Base-by-base conservation (phyloP, 2,888 invertebrate species). In the Lithophane ornitopus region DNA sequence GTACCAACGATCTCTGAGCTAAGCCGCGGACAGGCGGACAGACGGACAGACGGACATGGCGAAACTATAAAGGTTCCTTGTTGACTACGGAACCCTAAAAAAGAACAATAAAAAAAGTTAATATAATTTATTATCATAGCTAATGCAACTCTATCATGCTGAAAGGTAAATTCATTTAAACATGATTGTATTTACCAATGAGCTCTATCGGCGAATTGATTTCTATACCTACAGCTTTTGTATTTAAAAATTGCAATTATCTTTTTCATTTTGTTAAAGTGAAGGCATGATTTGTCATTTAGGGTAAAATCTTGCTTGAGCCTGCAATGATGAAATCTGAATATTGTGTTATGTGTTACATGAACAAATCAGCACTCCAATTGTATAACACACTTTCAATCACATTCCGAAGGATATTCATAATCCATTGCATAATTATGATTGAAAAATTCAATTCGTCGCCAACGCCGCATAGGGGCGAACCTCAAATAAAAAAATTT, bases 131-230 rank as follows among this genome's bases (percentile, higher is more conserved):
- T 41, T 52, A 61, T 26, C 7, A 62, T 28, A 66, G 16, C 26
- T 26, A 67, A 70, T 66, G 49, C 26, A 66, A 26, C 26, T 46
- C 19, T 46, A 54, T 46, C 26, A 22, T 16, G 12, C 3, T 69
- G 12, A 61, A 62, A 61, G 34, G 11, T 73, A 34, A 61, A 41
- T 69, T 61, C 16, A 44, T 69, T 69, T 28, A 22, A 22, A 49
- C 39, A 9, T 59, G 16, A 49, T n/a, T 28, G 16, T 59, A 16
- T 41, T 26, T 49, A 16, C 12, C 26, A 22, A 49, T 14, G 8
- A 58, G 7, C 34, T 3, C 2, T 68, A 39, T 56, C 0, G 39
- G 12, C 1, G 12, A 41, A 49, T 41, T 8, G 0, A 26, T 58
- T 28, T 39, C 14, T 46, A 9, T 16, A 65, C 14, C 14, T 16